Conservation (phyloP, 2,113 vertebrate species). For the Protobothrops mucrosquamatus region DNA sequence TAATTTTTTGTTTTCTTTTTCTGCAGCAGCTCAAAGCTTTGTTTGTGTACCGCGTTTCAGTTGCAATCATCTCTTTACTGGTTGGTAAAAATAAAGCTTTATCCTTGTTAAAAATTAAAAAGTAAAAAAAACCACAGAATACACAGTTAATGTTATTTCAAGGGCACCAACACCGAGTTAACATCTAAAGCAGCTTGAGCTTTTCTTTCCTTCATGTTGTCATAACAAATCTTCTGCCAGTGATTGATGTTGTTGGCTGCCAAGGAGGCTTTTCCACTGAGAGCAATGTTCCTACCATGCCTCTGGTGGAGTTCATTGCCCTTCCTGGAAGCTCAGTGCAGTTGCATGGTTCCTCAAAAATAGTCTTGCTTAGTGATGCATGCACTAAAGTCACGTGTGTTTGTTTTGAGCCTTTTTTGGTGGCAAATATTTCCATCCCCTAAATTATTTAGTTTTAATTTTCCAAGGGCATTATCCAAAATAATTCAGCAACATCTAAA, state of each 20-base stretch:
- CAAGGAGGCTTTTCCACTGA: constrained; percentile 20
- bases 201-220: constrained; percentile 17
- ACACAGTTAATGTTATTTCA: constrained; percentile 28
- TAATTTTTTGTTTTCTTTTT: rapidly evolving
- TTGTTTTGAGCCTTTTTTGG: constrained; percentile 9
- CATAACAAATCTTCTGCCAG: constrained; percentile 33
- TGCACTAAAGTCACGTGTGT: neutral
- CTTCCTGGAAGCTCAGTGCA: constrained; percentile 7
- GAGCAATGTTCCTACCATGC: constrained; percentile 25
- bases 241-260: constrained; percentile 29
- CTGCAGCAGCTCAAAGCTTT: neutral
- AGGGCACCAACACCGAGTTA: neutral
- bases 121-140: neutral
- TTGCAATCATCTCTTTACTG: neutral
- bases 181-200: neutral
- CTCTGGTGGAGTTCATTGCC: constrained; percentile 18
- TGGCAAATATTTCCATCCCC: neutral
- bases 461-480: neutral
- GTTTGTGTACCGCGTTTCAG: neutral
- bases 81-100: neutral
- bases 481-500: neutral
- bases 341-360: constrained; percentile 2
- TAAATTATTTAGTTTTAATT: neutral
- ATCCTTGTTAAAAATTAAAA: neutral
- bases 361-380: constrained; percentile 2